Evolutionary conservation across 2,888 invertebrate genomes (phyloP), one percentile per base, ranked within the genome.

Genomic region (Meta bourneti): DNA sequence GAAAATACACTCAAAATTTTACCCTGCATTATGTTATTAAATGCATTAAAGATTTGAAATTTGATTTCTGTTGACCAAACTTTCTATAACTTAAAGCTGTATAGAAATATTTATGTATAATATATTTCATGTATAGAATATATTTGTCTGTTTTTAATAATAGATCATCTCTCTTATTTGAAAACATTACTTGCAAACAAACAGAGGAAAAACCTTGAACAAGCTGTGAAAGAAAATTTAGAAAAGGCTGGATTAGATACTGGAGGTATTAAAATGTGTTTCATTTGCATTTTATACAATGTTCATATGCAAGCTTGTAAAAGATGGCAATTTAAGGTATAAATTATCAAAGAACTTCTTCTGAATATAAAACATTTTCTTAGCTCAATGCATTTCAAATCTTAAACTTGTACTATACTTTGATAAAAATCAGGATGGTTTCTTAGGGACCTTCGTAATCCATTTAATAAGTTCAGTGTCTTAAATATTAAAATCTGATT

Each of bases 181-280:
- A 7, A 13, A 75, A 48, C 13, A n/a, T 75, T 75, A n/a, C 6
- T 34, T 19, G 48, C 49, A 8, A 34, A 75, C 19, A 49, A 75
- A 79, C 94, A 94, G 86, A 93, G 94, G 52, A 93, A 94, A 61
- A 93, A 94, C 19, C 92, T 94, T 84, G 94, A 94, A 90, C 92
- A 93, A 49, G 94, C 94, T 74, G 94, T 95, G 6, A 94, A 94
- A 93, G 94, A 94, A 77, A 94, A 94, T 80, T 92, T 95, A 70
- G 94, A 94, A 80, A 94, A 94, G 91, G 94, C 94, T 48, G 95
- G 95, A 2, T 90, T 95, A 77, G 94, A 94, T 86, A 93, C 94
- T 52, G 93, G 93, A 93, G 94, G 94, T 94, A 93, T 80, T 49
- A 75, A 74, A 69, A 19, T 52, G 13, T 54, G 34, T 84, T 8